phyloP scores from a whole-genome alignment of 2,113 vertebrate species.

The Neodontobutis hainanensis region DNA sequence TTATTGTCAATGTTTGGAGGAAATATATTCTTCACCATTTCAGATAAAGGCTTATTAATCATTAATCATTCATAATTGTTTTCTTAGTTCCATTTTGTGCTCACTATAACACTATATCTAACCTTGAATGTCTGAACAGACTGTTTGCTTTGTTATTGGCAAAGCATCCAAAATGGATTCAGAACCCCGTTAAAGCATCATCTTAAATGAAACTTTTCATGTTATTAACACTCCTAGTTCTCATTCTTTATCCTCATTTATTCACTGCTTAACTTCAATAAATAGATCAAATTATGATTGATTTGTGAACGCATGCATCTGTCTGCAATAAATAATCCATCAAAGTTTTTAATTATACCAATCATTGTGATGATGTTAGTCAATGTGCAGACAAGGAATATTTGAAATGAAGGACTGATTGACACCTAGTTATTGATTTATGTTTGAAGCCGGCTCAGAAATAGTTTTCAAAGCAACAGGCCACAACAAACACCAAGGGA shows the following conservation, averaged over 20 bases:
- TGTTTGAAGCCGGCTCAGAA: background rate
- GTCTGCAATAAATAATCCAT: slow-evolving; percentile 39
- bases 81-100: no score
- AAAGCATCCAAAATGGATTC: slow-evolving; percentile 37
- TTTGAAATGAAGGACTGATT: slow-evolving; percentile 28
- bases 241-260: background rate
- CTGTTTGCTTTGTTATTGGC: slow-evolving; percentile 15
- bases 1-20: no score
- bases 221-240: background rate
- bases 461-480: background rate
- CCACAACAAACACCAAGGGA: background rate
- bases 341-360: slow-evolving; percentile 42
- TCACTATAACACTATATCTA: no score
- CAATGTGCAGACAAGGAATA: slow-evolving; percentile 5
- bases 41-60: no score
- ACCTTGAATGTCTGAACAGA: no score
- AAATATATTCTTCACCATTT: no score
- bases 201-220: slow-evolving; percentile 7
- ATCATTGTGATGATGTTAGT: slow-evolving; percentile 33
- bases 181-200: slow-evolving; percentile 30
- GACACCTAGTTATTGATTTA: slow-evolving; percentile 24
- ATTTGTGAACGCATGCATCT: no score
- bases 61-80: no score
- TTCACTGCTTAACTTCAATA: background rate
- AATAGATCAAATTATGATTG: slow-evolving; percentile 34